Evolutionary conservation across 2,888 invertebrate genomes (phyloP), one percentile per base, ranked within the genome.

Genomic region (Orthosia gothica): DNA sequence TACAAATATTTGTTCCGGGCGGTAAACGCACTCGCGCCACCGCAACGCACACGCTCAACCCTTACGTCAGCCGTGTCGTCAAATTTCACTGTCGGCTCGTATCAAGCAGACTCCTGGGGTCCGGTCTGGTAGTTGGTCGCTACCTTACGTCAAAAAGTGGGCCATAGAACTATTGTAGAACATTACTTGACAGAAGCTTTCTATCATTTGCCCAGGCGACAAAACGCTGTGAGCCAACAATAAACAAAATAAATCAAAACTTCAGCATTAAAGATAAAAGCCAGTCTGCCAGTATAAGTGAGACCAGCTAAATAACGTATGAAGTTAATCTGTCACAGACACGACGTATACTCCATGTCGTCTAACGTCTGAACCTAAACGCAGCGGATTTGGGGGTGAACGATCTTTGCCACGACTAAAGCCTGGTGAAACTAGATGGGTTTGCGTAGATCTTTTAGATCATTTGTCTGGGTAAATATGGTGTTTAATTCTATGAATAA

Each of bases 381-480:
- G 40, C 23, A 57, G 11, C 18, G 7, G 15, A 1, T 54, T 32
- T 45, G 11, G 49, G 20, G 70, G 49, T 70, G 58, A 76, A 64
- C 5, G 58, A 52, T 54, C 78, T 64, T 26, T 3, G 13, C 23
- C 62, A 18, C 16, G 1, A 40, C 12, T 15, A 58, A 76, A 70
- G 40, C 47, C 47, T 70, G 50, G 40, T 18, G 16, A n/a, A 16
- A 55, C n/a, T 18, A 50, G 20, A 26, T 40, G 16, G 18, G 47
- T 70, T 52, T 49, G 47, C 58, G 70, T 20, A 64, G 40, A 49
- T n/a, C 49, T 49, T n/a, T 54, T 26, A 20, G 11, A 59, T 64
- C 49, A 59, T 70, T 50, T 70, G 63, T 64, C 54, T 70, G 63
- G 15, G 70, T 26, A 70, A 77, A 64, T 70, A 70, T 16, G 2